Evolutionary conservation across 2,113 vertebrate species (phyloP).

Genomic region (Nicator chloris): DNA sequence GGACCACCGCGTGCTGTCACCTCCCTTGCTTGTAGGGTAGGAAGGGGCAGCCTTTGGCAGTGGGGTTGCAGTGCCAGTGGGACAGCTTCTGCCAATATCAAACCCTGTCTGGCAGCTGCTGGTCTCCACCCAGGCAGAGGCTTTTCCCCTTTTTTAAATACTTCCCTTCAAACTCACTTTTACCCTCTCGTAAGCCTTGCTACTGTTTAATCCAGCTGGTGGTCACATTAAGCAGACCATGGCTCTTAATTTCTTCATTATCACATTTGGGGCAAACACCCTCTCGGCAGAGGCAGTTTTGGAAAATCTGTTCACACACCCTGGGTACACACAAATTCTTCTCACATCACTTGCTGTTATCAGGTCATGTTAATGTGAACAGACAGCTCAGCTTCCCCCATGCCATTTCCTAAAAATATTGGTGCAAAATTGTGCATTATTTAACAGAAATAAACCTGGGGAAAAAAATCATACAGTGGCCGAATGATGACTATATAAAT

Average conservation of each 20-base stretch:
- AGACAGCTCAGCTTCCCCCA: not conserved
- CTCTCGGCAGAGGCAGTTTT: not conserved
- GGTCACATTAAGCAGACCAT: not conserved
- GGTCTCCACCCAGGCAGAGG: not conserved
- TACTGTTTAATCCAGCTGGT: not conserved
- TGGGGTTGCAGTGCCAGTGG: not conserved
- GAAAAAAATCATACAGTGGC: not conserved
- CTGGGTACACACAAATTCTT: not conserved
- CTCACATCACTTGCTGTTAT: not conserved
- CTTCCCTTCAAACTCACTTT: not conserved
- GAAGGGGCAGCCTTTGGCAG: fast-evolving
- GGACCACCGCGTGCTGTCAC: fast-evolving
- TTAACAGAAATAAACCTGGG: not conserved
- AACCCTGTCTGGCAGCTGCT: not conserved
- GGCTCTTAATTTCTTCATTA: not conserved
- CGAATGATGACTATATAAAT: not conserved
- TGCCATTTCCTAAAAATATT: not conserved
- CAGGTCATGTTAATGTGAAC: not conserved
- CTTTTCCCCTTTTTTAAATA: not conserved
- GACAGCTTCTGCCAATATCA: not conserved
- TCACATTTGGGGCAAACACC: not conserved
- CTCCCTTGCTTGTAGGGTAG: not conserved
- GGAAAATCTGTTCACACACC: not conserved
- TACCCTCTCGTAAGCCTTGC: not conserved
- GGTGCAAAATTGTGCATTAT: not conserved